A percentile compares a stretch with the other conserved stretches of the same genome.
These are phyloP conservation scores for Halcyon badia DNA, from an alignment of 2,797 vertebrate genomes.

Conservation along the genomic window DNA sequence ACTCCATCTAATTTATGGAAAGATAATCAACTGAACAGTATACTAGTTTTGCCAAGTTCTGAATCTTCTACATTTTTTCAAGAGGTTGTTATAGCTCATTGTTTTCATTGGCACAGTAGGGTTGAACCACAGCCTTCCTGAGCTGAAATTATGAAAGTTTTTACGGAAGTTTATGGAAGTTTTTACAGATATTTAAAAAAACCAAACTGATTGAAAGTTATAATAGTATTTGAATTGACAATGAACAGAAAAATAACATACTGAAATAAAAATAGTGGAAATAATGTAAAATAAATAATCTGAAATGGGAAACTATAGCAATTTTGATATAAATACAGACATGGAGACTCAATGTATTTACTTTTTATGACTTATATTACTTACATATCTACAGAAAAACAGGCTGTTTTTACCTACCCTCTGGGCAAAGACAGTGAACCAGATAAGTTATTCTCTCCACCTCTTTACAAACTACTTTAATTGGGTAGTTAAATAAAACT, in stretches of 20 bases:
- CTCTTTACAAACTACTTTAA: neutral
- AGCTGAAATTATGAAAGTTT: neutral
- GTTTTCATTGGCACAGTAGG: neutral
- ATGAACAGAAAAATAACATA: neutral
- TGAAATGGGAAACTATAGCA: neutral
- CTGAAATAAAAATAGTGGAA: neutral
- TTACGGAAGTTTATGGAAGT: neutral
- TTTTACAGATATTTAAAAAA: neutral
- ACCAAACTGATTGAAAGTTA: neutral
- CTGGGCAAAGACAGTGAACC: neutral
- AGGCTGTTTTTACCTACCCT: neutral
- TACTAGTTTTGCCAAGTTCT: neutral
- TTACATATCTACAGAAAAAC: neutral
- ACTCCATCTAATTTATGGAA: neutral
- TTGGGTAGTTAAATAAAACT: slow-evolving; percentile 17
- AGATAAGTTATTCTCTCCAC: neutral
- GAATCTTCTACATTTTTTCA: neutral
- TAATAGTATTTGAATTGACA: neutral
- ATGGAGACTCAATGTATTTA: neutral
- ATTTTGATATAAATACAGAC: neutral
- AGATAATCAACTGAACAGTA: neutral
- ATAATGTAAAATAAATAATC: neutral
- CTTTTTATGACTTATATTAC: neutral
- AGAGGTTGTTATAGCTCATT: neutral
- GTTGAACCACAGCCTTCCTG: neutral